Base-by-base conservation (phyloP, 2,888 invertebrate species). In the Limenitis camilla region DNA sequence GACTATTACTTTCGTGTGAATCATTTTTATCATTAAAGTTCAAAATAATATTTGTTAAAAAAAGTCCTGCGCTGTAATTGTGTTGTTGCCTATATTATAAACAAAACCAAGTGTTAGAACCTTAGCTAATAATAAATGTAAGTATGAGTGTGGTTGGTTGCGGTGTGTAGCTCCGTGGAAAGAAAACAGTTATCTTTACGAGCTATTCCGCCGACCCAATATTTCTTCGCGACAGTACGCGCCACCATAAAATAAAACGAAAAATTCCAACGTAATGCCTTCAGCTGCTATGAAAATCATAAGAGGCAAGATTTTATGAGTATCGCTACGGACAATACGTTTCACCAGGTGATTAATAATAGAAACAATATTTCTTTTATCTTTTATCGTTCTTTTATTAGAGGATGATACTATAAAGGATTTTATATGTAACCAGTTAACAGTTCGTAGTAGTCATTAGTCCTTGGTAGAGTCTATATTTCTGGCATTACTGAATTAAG, bases 181-280 rank as follows among this genome's bases (percentile, higher is more conserved):
- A 75, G 78, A 76, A 79, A 83, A 82, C 82, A 78, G 81, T 81
- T 81, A 81, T 81, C 85, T 86, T 87, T 87, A 87, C 85, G 87
- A 87, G 80, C 86, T 83, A 85, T 86, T 87, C 79, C 84, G 81
- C 76, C 76, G 83, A 86, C 83, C 87, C 86, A 86, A 86, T 87
- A 87, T 87, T 85, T 86, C 85, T 85, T 74, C 80, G 85, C 84
- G 85, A 84, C 86, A 86, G 85, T 80, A 83, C 85, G 84, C 81
- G 78, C 79, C 77, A 80, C 81, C 86, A 86, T 87, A 87, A 87
- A 87, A 86, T 87, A 87, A 86, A 86, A 86, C 86, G 86, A 85
- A 87, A 87, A 87, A 87, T 86, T 86, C 87, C 84, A 72, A 72
- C 76, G 74, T 73, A 76, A 75, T 78, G 76, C 79, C 74, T 74